Conservation (phyloP, 2,113 vertebrate genomes). For the Protomyctophum bolini region DNA sequence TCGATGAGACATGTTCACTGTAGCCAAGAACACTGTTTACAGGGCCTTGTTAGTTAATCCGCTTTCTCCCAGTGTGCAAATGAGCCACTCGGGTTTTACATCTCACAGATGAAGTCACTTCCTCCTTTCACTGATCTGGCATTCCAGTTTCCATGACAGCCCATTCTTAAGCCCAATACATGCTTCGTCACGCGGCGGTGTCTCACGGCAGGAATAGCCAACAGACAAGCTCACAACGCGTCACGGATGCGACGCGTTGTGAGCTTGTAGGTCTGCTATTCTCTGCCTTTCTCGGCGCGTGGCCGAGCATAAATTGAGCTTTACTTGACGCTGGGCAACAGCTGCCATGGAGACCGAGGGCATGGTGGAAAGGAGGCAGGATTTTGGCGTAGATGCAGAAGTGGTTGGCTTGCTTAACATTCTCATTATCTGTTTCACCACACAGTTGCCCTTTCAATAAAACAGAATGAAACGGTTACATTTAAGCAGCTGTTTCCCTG, state of each 20-base stretch:
- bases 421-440: conserved; percentile 17
- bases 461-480: not conserved
- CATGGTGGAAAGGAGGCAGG: conserved; percentile 35
- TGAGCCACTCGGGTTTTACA: conserved; percentile 17
- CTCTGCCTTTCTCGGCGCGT: too few relatives aligned
- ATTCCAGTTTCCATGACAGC: conserved; percentile 51
- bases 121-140: conserved; percentile 31
- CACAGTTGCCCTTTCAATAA: not conserved
- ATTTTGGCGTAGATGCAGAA: conserved; percentile 17
- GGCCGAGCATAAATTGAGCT: not conserved
- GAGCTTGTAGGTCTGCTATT: too few relatives aligned
- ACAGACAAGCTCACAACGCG: too few relatives aligned
- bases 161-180: conserved; percentile 12
- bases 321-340: conserved; percentile 10
- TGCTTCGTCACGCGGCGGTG: too few relatives aligned
- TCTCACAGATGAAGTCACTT: conserved; percentile 19
- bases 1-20: not conserved
- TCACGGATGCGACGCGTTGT: too few relatives aligned
- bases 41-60: conserved; percentile 11
- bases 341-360: conserved; percentile 47
- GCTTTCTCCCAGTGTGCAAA: conserved; percentile 3
- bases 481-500: not conserved
- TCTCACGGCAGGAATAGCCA: too few relatives aligned
- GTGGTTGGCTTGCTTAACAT: conserved; percentile 6
- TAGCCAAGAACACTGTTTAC: not conserved